These are phyloP conservation scores for Aplocera efformata DNA, from an alignment of 2,888 invertebrate genomes.

Conservation along the genomic window DNA sequence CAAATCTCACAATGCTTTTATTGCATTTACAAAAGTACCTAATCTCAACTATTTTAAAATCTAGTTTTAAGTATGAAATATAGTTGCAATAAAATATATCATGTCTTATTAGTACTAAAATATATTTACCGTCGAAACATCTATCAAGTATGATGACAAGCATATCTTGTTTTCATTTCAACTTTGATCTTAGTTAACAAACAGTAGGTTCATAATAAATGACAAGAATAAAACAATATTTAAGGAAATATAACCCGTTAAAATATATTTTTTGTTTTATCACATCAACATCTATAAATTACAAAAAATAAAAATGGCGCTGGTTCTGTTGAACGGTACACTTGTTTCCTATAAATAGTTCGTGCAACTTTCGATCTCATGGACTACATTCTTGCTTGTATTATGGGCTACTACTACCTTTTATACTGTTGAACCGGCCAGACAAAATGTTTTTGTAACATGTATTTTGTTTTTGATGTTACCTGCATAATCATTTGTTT, in stretches of 20 bases:
- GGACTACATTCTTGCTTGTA: slow-evolving; percentile 30
- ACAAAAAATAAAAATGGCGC: slow-evolving; percentile 15
- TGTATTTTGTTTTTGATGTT: not conserved
- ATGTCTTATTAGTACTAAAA: too few species aligned
- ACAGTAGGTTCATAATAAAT: not conserved
- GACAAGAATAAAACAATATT: not conserved
- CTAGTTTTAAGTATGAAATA: too few species aligned
- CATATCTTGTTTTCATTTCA: too few species aligned
- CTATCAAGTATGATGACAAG: too few species aligned
- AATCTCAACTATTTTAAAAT: too few species aligned
- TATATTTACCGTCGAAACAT: too few species aligned
- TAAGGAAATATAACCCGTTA: slow-evolving; percentile 3
- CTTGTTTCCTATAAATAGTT: slow-evolving; percentile 44
- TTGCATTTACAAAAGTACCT: too few species aligned
- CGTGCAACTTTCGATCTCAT: slow-evolving; percentile 46
- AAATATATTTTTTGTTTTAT: slow-evolving; percentile 12
- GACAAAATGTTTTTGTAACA: slow-evolving; percentile 11
- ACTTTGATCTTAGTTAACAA: not conserved
- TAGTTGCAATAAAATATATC: too few species aligned
- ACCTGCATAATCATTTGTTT: too few species aligned
- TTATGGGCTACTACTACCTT: slow-evolving; percentile 13
- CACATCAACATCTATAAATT: slow-evolving; percentile 12
- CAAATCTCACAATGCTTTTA: too few species aligned
- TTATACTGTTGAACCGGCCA: slow-evolving; percentile 8
- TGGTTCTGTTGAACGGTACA: slow-evolving; percentile 26